Percentiles rank a stretch among this genome's conserved stretches.
Evolutionary conservation across 1,140 invertebrate genomes (phyloP).

Genomic region (Saccostrea cuccullata): DNA sequence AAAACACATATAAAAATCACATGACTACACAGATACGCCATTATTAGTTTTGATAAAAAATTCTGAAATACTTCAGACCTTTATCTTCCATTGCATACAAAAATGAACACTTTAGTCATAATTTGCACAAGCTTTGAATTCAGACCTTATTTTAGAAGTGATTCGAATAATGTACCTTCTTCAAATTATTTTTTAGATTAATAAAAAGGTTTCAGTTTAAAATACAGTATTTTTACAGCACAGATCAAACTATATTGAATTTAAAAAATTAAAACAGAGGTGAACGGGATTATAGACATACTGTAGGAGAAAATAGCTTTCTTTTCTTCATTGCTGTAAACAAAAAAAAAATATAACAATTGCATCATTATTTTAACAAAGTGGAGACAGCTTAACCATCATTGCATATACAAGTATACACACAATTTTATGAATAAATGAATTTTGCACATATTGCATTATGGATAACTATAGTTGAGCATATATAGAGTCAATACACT

Average conservation of each 20-base stretch:
- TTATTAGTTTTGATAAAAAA: not conserved
- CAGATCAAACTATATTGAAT: too few species aligned
- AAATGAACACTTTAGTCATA: constrained; percentile 11
- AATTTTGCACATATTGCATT: not conserved
- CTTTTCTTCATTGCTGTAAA: not conserved
- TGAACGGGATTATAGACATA: too few species aligned
- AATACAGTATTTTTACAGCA: too few species aligned
- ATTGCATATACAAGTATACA: not conserved
- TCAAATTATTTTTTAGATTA: not conserved
- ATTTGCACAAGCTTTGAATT: not conserved
- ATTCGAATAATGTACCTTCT: not conserved
- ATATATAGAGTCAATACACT: constrained; percentile 22
- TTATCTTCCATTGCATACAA: not conserved
- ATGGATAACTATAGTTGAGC: not conserved
- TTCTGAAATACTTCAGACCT: not conserved
- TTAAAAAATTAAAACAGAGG: too few species aligned
- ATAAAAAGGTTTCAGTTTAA: too few species aligned
- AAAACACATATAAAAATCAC: not conserved
- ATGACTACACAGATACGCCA: not conserved
- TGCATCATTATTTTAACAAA: not conserved
- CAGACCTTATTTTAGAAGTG: not conserved
- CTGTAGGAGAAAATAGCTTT: not conserved
- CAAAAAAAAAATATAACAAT: not conserved
- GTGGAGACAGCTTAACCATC: constrained; percentile 7
- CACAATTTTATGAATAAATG: not conserved